These are phyloP conservation scores for Chionomys nivalis DNA, from an alignment of 2,113 vertebrate genomes.

Conservation along the genomic window DNA sequence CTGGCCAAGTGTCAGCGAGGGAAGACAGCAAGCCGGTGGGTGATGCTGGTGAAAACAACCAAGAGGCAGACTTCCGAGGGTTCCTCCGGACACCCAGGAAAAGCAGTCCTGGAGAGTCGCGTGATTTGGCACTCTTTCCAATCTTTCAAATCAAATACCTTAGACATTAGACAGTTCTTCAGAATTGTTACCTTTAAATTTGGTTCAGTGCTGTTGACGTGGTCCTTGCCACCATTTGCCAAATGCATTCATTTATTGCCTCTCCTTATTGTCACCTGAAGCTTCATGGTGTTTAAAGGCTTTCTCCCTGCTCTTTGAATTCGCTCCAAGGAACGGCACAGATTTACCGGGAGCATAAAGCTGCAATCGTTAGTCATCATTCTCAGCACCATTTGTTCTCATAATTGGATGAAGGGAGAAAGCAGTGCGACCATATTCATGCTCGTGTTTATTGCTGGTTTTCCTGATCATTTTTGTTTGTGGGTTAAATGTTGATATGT, in stretches of 20 bases:
- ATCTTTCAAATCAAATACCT: neutral
- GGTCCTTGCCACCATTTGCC: neutral
- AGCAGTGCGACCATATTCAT: neutral
- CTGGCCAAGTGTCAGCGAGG: neutral
- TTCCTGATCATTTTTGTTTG: neutral
- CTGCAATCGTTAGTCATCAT: neutral
- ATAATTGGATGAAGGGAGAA: neutral
- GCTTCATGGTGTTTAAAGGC: neutral
- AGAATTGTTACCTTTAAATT: slow-evolving; percentile 14
- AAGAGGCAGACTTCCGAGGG: neutral
- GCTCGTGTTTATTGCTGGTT: slow-evolving; percentile 5
- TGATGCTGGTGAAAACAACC: neutral
- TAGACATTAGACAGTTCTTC: neutral
- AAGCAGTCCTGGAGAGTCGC: neutral
- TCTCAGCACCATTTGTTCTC: neutral
- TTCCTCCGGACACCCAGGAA: neutral
- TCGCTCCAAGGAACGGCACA: neutral
- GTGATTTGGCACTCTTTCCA: neutral
- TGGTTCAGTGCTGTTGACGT: neutral
- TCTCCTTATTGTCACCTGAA: neutral
- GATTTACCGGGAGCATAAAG: neutral
- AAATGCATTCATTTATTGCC: neutral
- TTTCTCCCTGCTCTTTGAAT: neutral
- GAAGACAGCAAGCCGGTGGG: neutral
- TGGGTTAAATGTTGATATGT: neutral